A percentile compares a stretch with the other conserved stretches of the same genome.
These are phyloP conservation scores for Fregetta grallaria DNA, from an alignment of 2,113 vertebrate species.

Conservation along the genomic window DNA sequence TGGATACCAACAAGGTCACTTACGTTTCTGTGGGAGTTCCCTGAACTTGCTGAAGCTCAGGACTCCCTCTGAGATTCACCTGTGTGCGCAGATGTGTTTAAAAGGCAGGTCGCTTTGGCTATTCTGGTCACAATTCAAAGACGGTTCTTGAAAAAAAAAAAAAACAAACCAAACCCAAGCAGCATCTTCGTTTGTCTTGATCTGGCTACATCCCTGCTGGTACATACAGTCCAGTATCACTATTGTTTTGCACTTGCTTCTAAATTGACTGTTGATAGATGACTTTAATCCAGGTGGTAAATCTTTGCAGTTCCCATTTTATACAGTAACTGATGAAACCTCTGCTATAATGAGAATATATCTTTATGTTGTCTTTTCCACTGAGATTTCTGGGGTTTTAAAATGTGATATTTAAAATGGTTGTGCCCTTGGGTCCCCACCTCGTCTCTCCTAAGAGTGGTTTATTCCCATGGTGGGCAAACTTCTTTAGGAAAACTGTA, in stretches of 20 bases:
- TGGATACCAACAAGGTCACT: neutral
- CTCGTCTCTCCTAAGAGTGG: neutral
- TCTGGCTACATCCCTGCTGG: neutral
- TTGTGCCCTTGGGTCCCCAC: neutral
- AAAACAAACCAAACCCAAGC: neutral
- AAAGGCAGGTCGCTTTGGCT: neutral
- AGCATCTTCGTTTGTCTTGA: neutral
- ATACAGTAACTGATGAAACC: neutral
- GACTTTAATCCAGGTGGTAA: neutral
- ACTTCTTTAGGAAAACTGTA: neutral
- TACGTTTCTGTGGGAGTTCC: neutral
- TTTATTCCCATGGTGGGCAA: neutral
- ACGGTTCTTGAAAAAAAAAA: neutral
- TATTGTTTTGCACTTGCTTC: neutral
- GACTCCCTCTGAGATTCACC: fast-evolving
- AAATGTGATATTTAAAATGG: neutral
- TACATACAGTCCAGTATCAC: neutral
- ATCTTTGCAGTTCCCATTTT: neutral
- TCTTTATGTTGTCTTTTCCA: neutral
- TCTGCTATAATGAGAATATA: neutral
- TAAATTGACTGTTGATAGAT: neutral
- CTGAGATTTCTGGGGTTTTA: neutral
- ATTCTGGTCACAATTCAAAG: neutral
- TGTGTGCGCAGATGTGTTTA: neutral
- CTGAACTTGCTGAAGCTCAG: neutral